Percentiles rank a stretch among this genome's conserved stretches.
Evolutionary conservation across 2,113 vertebrate species (phyloP).

Genomic region (Monopterus albus): DNA sequence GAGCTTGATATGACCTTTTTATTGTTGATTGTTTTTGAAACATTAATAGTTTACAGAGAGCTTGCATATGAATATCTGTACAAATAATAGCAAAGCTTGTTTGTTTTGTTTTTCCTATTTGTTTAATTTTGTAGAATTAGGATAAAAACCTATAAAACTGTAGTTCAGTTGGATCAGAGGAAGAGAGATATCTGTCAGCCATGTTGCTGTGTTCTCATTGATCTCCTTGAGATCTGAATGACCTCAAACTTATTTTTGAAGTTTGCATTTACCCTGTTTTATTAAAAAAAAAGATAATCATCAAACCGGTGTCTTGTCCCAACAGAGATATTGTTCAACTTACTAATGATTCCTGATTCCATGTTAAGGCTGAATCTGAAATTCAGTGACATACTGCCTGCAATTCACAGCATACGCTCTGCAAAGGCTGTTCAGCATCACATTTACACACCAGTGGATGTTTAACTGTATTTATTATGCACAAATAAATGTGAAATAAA

Average conservation of each 20-base stretch:
- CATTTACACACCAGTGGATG: slow-evolving; percentile 71
- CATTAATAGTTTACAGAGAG: slow-evolving; percentile 72
- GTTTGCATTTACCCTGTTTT: slow-evolving; percentile 79
- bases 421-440: slow-evolving; percentile 47
- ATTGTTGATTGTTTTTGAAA: slow-evolving; percentile 51
- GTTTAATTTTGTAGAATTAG: slow-evolving; percentile 46
- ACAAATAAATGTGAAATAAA: slow-evolving; percentile 82
- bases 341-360: slow-evolving; percentile 54
- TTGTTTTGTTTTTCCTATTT: background rate
- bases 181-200: slow-evolving; percentile 70
- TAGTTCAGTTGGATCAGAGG: slow-evolving; percentile 62
- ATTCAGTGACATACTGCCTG: slow-evolving; percentile 46
- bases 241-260: slow-evolving; percentile 83
- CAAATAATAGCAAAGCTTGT: slow-evolving; percentile 47
- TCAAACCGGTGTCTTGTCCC: slow-evolving; percentile 43
- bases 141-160: slow-evolving; percentile 26
- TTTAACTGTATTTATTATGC: slow-evolving; percentile 80
- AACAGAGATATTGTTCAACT: slow-evolving; percentile 50
- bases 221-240: slow-evolving; percentile 81
- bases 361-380: slow-evolving; percentile 44
- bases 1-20: slow-evolving; percentile 38
- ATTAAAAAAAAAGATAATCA: slow-evolving; percentile 38
- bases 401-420: slow-evolving; percentile 38
- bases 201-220: slow-evolving; percentile 74
- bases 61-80: slow-evolving; percentile 72